Evolutionary conservation across 2,797 vertebrate species (phyloP).

Genomic region (Bryconaethiops microstoma): DNA sequence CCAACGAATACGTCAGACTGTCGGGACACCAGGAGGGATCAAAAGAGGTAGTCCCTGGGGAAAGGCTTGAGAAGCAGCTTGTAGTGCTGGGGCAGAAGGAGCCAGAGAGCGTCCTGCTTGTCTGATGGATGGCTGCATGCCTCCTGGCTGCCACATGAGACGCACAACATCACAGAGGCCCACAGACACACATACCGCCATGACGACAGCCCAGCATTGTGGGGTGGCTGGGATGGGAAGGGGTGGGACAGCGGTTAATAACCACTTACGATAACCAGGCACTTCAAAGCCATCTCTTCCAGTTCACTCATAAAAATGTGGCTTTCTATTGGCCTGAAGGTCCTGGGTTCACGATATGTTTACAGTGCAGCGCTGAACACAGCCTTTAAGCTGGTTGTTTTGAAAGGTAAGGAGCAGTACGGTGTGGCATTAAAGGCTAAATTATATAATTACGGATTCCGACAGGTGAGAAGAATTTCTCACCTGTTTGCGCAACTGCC

Average conservation of each 20-base stretch:
- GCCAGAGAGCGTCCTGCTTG: constrained; percentile 30
- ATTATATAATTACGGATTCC: constrained; percentile 74
- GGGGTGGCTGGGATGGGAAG: constrained; percentile 27
- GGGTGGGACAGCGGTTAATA: constrained; percentile 46
- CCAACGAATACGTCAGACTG: constrained; percentile 39
- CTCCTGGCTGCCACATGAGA: constrained; percentile 59
- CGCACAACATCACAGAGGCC: constrained; percentile 38
- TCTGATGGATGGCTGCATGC: constrained; percentile 51
- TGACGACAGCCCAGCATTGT: constrained; percentile 35
- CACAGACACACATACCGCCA: constrained; percentile 43
- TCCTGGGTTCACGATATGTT: constrained; percentile 28
- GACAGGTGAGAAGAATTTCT: constrained; percentile 62
- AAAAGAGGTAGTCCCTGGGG: constrained; percentile 36
- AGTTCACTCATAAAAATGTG: constrained; percentile 51
- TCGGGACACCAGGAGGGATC: constrained; percentile 52
- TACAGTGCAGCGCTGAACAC: constrained; percentile 29
- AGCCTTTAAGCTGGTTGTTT: constrained; percentile 42
- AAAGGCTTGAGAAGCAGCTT: constrained; percentile 20
- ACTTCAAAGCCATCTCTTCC: constrained; percentile 45
- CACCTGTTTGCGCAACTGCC: constrained; percentile 70
- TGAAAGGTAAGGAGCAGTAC: constrained; percentile 54
- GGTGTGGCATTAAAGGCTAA: constrained; percentile 62
- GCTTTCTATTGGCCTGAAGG: constrained; percentile 40
- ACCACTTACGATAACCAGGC: constrained; percentile 48
- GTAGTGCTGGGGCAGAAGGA: constrained; percentile 20